Base-by-base conservation (phyloP, 2,113 vertebrate genomes). In the Brachirus orientalis region DNA sequence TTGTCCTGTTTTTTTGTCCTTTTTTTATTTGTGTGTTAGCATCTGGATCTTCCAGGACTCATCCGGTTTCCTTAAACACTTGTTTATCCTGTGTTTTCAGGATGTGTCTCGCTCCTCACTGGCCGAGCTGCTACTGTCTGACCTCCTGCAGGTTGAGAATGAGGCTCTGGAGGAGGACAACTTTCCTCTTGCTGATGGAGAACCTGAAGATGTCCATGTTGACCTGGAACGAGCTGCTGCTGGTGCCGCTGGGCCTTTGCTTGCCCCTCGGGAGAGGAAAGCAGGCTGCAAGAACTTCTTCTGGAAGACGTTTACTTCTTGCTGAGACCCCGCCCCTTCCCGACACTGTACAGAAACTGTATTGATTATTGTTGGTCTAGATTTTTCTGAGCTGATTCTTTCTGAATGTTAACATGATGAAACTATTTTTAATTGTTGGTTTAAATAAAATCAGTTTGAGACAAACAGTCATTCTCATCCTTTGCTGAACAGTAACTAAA, bases 221-320 rank as follows among this genome's bases (percentile, higher is more conserved):
- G 96, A 98, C 54, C 91, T 98, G 82, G 97, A 98, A 80, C 92
- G 96, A 2, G 78, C 80, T 2, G 75, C 54, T 17, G 77, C 51
- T 18, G 70, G 6, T 8, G 83, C 73, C 28, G 10, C 17, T 17
- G 95, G 94, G 63, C 94, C 96, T 0, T 92, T 95, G 50, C 90
- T 98, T 79, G 93, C 94, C 1, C 95, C 97, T 20, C 92, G 97
- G 36, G 98, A 99, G 90, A 95, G 97, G 79, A 99, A 99, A 90
- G 98, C 98, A 0, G 98, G 97, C 53, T 99, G 98, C 95, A 99
- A 99, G 93, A 99, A 98, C 87, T 99, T 99, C 96, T 99, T 99
- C 95, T 99, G 98, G 98, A 99, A 99, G 94, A 99, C 98, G 2
- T 99, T 99, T 93, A 99, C 98, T 37, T 98, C 98, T 80, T 99